A percentile compares a stretch with the other conserved stretches of the same genome.
Conservation (phyloP, 2,888 invertebrate genomes). For the Mesorhabditis belari region DNA sequence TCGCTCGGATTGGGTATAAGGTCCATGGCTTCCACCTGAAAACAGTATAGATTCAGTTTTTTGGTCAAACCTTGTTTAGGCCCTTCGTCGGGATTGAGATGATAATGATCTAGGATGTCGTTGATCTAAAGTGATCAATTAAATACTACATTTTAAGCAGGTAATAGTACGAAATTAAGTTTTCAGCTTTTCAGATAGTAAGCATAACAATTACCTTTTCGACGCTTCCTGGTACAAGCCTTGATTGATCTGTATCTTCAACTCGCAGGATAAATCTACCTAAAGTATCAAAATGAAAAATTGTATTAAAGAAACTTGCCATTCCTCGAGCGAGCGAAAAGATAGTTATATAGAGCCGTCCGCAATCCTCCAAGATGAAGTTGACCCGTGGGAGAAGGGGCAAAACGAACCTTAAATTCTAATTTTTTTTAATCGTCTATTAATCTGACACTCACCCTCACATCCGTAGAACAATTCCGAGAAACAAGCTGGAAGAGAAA, state of each 20-base stretch:
- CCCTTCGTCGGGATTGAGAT: conserved; percentile 59
- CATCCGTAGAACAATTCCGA: not conserved
- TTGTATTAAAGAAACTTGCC: too few relatives aligned
- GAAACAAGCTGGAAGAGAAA: too few relatives aligned
- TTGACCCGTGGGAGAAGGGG: conserved; percentile 86
- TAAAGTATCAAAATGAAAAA: not conserved
- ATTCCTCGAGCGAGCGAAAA: conserved; percentile 72
- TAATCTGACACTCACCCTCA: not conserved
- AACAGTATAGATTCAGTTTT: too few relatives aligned
- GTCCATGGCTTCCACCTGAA: conserved; percentile 57
- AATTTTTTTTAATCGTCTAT: not conserved
- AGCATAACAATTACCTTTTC: too few relatives aligned
- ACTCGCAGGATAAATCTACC: conserved; percentile 85
- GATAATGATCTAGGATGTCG: conserved; percentile 71
- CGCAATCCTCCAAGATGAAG: conserved; percentile 89
- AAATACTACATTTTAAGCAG: too few relatives aligned
- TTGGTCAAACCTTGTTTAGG: conserved; percentile 15
- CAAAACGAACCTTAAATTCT: conserved; percentile 74
- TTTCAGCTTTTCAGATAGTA: too few relatives aligned
- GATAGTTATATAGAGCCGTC: conserved; percentile 88
- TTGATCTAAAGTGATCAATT: conserved; percentile 49
- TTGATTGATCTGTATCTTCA: conserved; percentile 79
- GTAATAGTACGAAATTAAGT: too few relatives aligned
- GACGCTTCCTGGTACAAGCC: conserved; percentile 74
- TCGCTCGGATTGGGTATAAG: conserved; percentile 71